phyloP scores from a whole-genome alignment of 2,888 invertebrate species.

The Schizotus pectinicornis region DNA sequence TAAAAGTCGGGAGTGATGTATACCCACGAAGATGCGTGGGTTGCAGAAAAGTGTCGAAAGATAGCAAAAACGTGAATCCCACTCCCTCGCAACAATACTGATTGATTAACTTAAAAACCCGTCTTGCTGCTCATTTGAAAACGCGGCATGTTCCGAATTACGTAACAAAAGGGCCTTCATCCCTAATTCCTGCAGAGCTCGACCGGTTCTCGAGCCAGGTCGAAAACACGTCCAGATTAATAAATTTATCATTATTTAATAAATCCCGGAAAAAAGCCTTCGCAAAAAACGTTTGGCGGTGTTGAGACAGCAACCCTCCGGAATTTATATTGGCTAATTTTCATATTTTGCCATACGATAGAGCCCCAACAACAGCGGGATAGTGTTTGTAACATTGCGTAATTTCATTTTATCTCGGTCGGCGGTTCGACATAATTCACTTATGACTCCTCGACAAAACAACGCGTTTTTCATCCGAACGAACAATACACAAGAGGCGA shows the following conservation, averaged over 20 bases:
- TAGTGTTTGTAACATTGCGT: conserved; percentile 16
- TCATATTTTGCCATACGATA: conserved; percentile 18
- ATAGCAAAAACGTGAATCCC: no score
- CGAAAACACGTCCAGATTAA: not conserved
- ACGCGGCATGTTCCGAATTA: no score
- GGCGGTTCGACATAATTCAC: conserved; percentile 18
- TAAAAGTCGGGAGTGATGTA: no score
- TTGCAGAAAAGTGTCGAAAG: no score
- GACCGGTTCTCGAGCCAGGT: no score
- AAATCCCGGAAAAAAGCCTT: conserved; percentile 5
- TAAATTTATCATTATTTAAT: conserved; percentile 18
- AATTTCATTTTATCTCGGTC: conserved; percentile 18
- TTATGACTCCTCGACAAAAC: conserved; percentile 1
- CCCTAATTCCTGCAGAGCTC: no score
- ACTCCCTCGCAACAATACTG: no score
- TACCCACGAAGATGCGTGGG: no score
- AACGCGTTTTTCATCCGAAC: not conserved
- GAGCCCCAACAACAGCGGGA: conserved; percentile 12
- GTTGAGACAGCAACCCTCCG: not conserved
- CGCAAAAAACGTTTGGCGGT: not conserved
- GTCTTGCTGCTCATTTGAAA: no score
- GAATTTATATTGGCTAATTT: conserved; percentile 27
- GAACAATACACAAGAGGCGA: not conserved
- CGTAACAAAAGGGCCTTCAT: no score
- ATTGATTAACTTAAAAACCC: no score